phyloP scores from a whole-genome alignment of 2,888 invertebrate species.

The Salticus scenicus region DNA sequence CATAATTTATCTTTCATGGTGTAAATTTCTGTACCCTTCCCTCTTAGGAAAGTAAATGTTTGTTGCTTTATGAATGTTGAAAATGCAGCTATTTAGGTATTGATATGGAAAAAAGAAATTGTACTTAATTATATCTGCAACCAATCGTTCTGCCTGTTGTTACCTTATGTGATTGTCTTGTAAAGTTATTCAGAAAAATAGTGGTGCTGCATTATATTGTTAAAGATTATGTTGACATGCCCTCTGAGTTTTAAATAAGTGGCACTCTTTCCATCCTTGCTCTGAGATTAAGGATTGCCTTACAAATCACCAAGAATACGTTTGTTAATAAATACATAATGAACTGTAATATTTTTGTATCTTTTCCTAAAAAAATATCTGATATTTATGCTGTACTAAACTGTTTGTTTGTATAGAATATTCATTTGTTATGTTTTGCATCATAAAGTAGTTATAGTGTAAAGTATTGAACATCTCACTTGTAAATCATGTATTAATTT shows the following conservation, averaged over 20 bases:
- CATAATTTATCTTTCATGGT: background rate
- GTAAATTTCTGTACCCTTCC: background rate
- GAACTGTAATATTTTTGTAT: slow-evolving; percentile 69
- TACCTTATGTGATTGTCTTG: slow-evolving; percentile 15
- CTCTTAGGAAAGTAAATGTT: background rate
- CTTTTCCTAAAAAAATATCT: slow-evolving; percentile 58
- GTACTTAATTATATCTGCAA: slow-evolving; percentile 1
- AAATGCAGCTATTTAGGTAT: slow-evolving; percentile 13
- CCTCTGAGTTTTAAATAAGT: slow-evolving; percentile 43
- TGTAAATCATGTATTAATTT: slow-evolving; percentile 33
- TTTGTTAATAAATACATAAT: slow-evolving; percentile 66
- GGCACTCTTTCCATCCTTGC: slow-evolving; percentile 63
- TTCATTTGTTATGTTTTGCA: slow-evolving; percentile 66
- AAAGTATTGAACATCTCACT: slow-evolving; percentile 36
- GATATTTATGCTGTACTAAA: slow-evolving; percentile 40
- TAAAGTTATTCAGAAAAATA: slow-evolving; percentile 10
- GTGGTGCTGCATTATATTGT: slow-evolving; percentile 64
- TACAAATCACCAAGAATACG: slow-evolving; percentile 61
- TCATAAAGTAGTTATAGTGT: slow-evolving; percentile 41
- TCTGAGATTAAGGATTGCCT: slow-evolving; percentile 65
- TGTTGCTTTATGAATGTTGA: background rate
- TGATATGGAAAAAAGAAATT: background rate
- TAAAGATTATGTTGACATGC: slow-evolving; percentile 24
- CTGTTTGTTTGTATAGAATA: slow-evolving; percentile 64
- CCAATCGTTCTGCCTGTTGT: background rate